phyloP scores from a whole-genome alignment of 2,888 invertebrate genomes.

The Orchesella flavescens region DNA sequence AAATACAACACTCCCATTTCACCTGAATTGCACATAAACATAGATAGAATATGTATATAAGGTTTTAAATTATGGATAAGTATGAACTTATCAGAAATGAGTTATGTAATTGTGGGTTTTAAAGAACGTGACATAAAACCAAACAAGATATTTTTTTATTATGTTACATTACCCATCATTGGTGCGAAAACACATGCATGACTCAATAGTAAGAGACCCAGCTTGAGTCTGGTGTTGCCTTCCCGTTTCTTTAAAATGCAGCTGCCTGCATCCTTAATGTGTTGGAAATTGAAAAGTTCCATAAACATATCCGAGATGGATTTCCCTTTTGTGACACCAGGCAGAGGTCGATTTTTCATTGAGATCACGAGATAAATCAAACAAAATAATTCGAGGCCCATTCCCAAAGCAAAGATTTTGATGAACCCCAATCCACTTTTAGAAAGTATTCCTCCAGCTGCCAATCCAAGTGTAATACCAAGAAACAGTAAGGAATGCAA shows the following conservation, averaged over 20 bases:
- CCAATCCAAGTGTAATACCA: constrained; percentile 88
- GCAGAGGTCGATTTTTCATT: constrained; percentile 66
- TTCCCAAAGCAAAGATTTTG: constrained; percentile 73
- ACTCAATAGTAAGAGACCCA: constrained; percentile 82
- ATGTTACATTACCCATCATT: constrained; percentile 63
- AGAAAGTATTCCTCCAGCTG: constrained; percentile 86
- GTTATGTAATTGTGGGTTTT: no score
- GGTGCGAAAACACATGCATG: constrained; percentile 66
- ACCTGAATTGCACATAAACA: constrained; percentile 77
- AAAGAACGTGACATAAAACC: no score
- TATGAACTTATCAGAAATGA: no score
- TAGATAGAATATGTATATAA: no score
- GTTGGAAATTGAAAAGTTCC: constrained; percentile 67
- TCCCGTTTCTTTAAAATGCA: constrained; percentile 80
- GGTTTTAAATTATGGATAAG: no score
- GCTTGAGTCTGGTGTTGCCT: constrained; percentile 78
- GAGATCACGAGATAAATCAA: constrained; percentile 73
- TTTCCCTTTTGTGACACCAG: constrained; percentile 63
- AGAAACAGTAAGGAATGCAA: constrained; percentile 87
- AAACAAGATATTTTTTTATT: no score
- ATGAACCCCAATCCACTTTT: constrained; percentile 72
- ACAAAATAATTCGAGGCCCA: constrained; percentile 72
- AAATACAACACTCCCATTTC: constrained; percentile 90
- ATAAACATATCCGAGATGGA: constrained; percentile 51
- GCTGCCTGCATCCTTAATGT: constrained; percentile 77